Evolutionary conservation across 2,888 invertebrate genomes (phyloP), one percentile per base, ranked within the genome.

Genomic region (Trachelus tabidus): DNA sequence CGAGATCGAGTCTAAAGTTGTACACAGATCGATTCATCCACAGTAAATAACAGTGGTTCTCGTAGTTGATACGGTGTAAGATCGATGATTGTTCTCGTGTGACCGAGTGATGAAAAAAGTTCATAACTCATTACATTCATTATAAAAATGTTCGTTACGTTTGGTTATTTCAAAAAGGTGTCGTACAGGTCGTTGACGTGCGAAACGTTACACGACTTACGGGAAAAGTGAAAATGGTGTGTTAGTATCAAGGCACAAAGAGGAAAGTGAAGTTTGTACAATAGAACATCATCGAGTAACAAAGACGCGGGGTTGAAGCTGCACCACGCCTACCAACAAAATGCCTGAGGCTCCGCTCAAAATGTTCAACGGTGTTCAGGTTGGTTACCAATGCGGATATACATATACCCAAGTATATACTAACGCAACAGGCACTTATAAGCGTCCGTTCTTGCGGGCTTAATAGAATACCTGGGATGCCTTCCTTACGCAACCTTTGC

Each of bases 361-460:
- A 83, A 86, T 86, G 83, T 87, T 86, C 85, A 83, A 83, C 82
- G 82, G 83, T 78, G 85, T 86, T 80, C 85, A 87, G 87, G 87
- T 87, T 81, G 81, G 87, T 79, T 34, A 71, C 56, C 56, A 9
- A 56, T 56, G 56, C 56, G 56, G 56, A 56, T 56, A 56, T 56
- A 56, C 56, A 56, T 9, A 1, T 56, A 23, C 56, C 56, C 23
- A 2, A 6, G 56, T 23, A 56, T 23, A 56, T 23, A 56, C 23
- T 56, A 56, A 56, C 56, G 56, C 56, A 56, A 56, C 56, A 56
- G 56, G 56, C 56, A 56, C 56, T 56, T 56, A 56, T 56, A 56
- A 56, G 56, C 56, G 56, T 56, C 23, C 56, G 56, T 56, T 56
- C 56, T 56, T 56, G 23, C 56, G 23, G 56, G 56, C 56, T 56